phyloP scores from a whole-genome alignment of 2,888 invertebrate genomes.

The Caradrina kadenii region DNA sequence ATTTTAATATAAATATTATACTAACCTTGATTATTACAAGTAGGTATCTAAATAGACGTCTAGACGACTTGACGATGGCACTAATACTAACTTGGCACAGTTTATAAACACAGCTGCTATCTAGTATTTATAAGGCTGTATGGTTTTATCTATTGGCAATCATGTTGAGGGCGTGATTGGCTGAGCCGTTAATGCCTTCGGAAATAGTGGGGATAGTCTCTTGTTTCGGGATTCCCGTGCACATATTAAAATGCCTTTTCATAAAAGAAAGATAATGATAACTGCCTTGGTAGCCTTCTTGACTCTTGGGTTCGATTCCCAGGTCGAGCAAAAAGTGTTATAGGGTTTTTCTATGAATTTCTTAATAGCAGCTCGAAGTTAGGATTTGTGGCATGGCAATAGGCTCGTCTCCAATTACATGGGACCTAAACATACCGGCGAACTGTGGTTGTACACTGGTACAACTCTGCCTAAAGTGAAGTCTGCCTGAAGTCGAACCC shows the following conservation, averaged over 20 bases:
- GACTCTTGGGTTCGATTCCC: too few relatives aligned
- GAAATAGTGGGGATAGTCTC: not conserved
- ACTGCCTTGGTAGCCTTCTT: too few relatives aligned
- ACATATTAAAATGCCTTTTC: not conserved
- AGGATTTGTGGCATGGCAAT: too few relatives aligned
- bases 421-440: too few relatives aligned
- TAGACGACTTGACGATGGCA: not conserved
- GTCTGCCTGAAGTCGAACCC: too few relatives aligned
- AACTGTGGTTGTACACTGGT: too few relatives aligned
- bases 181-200: too few relatives aligned
- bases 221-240: not conserved
- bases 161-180: not conserved
- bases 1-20: not conserved
- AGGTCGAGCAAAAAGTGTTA: too few relatives aligned
- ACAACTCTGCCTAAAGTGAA: too few relatives aligned
- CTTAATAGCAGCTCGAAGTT: too few relatives aligned
- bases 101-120: not conserved
- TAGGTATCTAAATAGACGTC: slow-evolving; percentile 4
- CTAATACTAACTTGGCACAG: slow-evolving; percentile 18
- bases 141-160: not conserved
- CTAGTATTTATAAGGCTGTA: not conserved
- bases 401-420: too few relatives aligned
- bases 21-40: slow-evolving; percentile 20
- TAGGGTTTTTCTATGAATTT: too few relatives aligned
- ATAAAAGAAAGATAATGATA: not conserved